Evolutionary conservation across 1,140 invertebrate species (phyloP), one percentile per base, ranked within the genome.

Genomic region (Brachionus koreanus): DNA sequence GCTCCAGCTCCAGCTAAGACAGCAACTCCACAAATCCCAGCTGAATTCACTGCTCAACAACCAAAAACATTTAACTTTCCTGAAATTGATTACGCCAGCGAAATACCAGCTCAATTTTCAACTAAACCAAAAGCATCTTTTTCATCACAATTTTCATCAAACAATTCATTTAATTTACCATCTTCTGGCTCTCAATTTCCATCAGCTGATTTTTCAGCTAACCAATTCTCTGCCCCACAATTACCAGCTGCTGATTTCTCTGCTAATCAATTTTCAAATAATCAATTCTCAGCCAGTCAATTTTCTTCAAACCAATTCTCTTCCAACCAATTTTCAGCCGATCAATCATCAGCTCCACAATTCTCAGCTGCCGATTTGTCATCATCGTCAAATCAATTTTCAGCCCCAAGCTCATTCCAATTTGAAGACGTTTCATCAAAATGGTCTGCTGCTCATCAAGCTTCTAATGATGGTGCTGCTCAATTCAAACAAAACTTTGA

Each of bases 371-470:
- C 49, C 9, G 16, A 57, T 25, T 57, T 57, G 5, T 57, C 33
- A 13, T 3, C 63, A n/a, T 57, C 33, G 5, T 3, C 63, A n/a
- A 33, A 12, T 10, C 65, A 69, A 69, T 39, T 69, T 39, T 69
- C 63, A 33, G 37, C 65, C 9, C 65, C 33, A 69, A 69, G n/a
- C 65, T 42, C 65, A 69, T 39, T 39, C 37, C 65, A 69, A 69
- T 19, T 9, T 9, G 65, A 69, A 19, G 65, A 69, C 37, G 10
- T 39, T 16, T 37, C 33, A 16, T 19, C 29, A 37, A 69, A 69
- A 69, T 69, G 65, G 65, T 37, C 29, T 9, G 65, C 65, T 69
- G 65, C 35, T 16, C 29, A 37, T 19, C 35, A 37, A 69, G 65
- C 65, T 69, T 69, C 65, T 39, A 37, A 35, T 23, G 33, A 35